Evolutionary conservation across 2,888 invertebrate species (phyloP).

Genomic region (Isoperla grammatica): DNA sequence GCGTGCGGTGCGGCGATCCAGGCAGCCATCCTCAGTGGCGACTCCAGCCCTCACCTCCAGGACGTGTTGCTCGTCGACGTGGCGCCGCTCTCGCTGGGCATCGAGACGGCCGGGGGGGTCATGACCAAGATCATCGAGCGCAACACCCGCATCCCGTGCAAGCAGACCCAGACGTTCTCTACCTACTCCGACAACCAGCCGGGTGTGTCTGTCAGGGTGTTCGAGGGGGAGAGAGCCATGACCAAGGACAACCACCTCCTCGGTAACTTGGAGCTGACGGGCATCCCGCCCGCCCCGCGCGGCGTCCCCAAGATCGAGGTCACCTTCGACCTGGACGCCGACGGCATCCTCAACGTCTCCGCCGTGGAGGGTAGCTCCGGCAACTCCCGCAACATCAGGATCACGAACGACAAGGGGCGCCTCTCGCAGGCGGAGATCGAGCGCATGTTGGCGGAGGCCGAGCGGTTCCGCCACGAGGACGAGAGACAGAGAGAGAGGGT

Average conservation of each 20-base stretch:
- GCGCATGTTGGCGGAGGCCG: slow-evolving; percentile 69
- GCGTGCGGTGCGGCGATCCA: slow-evolving; percentile 42
- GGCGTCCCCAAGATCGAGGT: slow-evolving; percentile 74
- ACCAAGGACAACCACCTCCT: slow-evolving; percentile 85
- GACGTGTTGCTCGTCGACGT: slow-evolving; percentile 67
- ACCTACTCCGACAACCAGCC: slow-evolving; percentile 91
- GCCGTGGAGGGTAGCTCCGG: slow-evolving; percentile 60
- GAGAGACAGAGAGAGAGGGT: slow-evolving; percentile 42
- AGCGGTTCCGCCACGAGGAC: slow-evolving; percentile 60
- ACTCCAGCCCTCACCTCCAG: slow-evolving; percentile 57
- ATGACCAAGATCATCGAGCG: slow-evolving; percentile 61
- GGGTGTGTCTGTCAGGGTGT: slow-evolving; percentile 81
- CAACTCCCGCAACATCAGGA: slow-evolving; percentile 69
- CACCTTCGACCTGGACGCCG: slow-evolving; percentile 84
- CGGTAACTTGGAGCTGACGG: slow-evolving; percentile 73
- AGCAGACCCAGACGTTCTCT: slow-evolving; percentile 65
- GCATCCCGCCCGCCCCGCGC: slow-evolving; percentile 79
- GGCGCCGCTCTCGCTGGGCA: slow-evolving; percentile 63
- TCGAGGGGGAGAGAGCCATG: slow-evolving; percentile 79
- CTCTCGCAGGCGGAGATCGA: slow-evolving; percentile 78
- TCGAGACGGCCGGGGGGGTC: slow-evolving; percentile 76
- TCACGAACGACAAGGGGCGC: slow-evolving; percentile 77
- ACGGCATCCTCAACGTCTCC: slow-evolving; percentile 72
- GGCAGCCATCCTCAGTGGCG: slow-evolving; percentile 43
- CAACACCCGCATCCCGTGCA: slow-evolving; percentile 52